phyloP scores from a whole-genome alignment of 2,113 vertebrate species.

The Papio anubis region DNA sequence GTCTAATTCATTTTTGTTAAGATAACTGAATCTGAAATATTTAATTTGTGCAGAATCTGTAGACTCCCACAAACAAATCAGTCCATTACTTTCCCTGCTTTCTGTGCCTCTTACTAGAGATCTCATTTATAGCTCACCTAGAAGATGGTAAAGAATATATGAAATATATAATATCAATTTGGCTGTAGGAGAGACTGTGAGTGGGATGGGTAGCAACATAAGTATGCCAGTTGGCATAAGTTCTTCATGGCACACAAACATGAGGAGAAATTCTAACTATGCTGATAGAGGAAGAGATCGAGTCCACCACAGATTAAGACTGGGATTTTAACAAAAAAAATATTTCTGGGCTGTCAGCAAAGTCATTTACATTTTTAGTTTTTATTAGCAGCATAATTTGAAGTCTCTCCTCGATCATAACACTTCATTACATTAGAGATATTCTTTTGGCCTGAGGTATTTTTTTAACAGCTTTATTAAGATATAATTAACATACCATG shows the following conservation, averaged over 20 bases:
- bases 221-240: neutral
- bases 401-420: neutral
- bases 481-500: neutral
- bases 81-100: neutral
- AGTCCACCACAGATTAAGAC: neutral
- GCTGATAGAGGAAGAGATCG: neutral
- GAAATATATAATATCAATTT: neutral
- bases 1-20: slow-evolving; percentile 7
- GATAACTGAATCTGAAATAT: neutral
- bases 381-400: neutral
- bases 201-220: neutral
- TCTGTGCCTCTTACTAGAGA: neutral
- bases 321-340: neutral
- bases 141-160: neutral
- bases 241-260: neutral
- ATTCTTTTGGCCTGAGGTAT: neutral
- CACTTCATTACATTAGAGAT: neutral
- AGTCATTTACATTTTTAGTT: neutral
- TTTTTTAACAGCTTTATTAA: slow-evolving; percentile 7
- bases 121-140: neutral
- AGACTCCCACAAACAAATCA: neutral
- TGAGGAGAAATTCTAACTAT: neutral
- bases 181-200: neutral
- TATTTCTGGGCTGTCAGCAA: neutral
- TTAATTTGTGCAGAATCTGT: slow-evolving; percentile 24